Evolutionary conservation across 2,888 invertebrate genomes (phyloP), one percentile per base, ranked within the genome.

Genomic region (Latrodectus elegans): DNA sequence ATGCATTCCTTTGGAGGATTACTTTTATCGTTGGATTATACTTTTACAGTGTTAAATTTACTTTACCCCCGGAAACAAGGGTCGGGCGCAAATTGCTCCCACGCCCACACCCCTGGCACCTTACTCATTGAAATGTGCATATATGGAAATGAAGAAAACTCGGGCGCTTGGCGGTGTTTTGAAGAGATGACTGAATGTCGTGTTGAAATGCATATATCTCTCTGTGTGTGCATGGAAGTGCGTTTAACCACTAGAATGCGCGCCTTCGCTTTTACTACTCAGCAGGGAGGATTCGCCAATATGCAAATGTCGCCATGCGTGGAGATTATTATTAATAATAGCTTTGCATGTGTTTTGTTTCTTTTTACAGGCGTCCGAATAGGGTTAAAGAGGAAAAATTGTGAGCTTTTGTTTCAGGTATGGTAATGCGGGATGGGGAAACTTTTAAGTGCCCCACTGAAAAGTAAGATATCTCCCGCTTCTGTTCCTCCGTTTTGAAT

Each of bases 291-390:
- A 64, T 73, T 74, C 75, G 73, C 79, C 84, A 74, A 78, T 82
- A 88, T 88, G 87, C 87, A 88, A 88, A 88, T 88, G 78, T 52
- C 51, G 22, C 76, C 81, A 73, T 60, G 76, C 76, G 64, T 72
- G 77, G 77, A 88, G 87, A 88, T 88, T 88, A 88, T 88, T 88
- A 88, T 88, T 88, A 88, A 88, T 88, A 88, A 88, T 88, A 83
- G 87, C 87, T 88, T 88, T 78, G 87, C 82, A 86, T 80, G 80
- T 71, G 81, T 77, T 82, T 70, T 84, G 84, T 79, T 65, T 53
- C 52, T 53, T 26, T 38, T 72, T 52, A 17, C n/a, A 26, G 65
- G 67, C 72, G 68, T 51, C 75, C 79, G 60, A 76, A 79, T 80
- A 85, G 85, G 80, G 75, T 85, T 64, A 70, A 76, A 77, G 17